These are phyloP conservation scores for Dissostichus mawsoni DNA, from an alignment of 2,113 vertebrate species.

Conservation along the genomic window DNA sequence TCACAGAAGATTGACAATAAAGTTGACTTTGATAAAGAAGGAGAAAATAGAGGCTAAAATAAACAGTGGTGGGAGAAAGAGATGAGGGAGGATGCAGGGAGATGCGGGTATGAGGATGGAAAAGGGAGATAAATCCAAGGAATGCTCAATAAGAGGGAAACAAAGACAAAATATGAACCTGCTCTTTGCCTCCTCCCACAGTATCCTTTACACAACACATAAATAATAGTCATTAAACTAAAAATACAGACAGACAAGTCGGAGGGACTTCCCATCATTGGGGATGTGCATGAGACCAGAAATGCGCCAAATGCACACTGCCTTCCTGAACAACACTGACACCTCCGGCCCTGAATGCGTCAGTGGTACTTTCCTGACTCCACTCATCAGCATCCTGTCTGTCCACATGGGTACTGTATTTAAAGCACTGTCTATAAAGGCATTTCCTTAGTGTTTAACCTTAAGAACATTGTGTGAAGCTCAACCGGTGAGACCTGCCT, in stretches of 20 bases:
- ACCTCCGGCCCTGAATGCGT: constrained; percentile 64
- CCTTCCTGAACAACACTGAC: constrained; percentile 72
- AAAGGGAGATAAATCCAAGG: constrained; percentile 9
- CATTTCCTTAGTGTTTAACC: constrained; percentile 25
- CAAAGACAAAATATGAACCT: constrained; percentile 8
- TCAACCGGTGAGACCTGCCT: neutral
- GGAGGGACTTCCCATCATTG: constrained; percentile 58
- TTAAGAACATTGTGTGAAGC: constrained; percentile 2
- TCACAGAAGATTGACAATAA: too few relatives aligned
- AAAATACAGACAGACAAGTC: constrained; percentile 67
- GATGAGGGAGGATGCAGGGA: neutral
- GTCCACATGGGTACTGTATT: constrained; percentile 32
- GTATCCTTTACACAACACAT: constrained; percentile 11
- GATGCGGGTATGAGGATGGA: constrained; percentile 13
- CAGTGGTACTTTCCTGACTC: constrained; percentile 70
- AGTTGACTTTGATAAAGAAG: too few relatives aligned
- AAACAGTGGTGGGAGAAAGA: neutral
- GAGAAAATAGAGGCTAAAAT: too few relatives aligned
- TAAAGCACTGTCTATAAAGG: neutral
- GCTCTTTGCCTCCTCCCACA: neutral
- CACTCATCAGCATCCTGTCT: constrained; percentile 59
- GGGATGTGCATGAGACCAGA: constrained; percentile 48
- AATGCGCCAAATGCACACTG: constrained; percentile 41
- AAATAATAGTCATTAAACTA: constrained; percentile 58
- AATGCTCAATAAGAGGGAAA: constrained; percentile 17